A percentile compares a stretch with the other conserved stretches of the same genome.
These are phyloP conservation scores for Ispidina picta DNA, from an alignment of 2,797 vertebrate genomes.

Conservation along the genomic window DNA sequence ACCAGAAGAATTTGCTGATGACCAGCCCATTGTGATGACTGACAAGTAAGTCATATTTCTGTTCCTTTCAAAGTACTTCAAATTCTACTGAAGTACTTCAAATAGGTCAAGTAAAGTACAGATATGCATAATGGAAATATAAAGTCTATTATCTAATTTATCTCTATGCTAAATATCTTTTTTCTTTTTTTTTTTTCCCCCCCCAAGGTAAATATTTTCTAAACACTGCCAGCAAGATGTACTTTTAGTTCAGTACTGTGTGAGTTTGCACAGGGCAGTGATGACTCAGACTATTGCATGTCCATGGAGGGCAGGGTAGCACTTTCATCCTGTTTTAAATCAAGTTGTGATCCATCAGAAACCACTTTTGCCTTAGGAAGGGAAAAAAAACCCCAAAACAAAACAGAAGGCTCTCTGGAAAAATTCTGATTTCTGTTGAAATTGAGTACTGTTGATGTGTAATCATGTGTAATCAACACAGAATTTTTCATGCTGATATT, in stretches of 20 bases:
- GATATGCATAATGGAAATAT: background rate
- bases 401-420: background rate
- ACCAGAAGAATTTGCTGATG: constrained; percentile 97
- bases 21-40: constrained; percentile 94
- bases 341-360: background rate
- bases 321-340: background rate
- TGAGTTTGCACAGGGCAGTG: background rate
- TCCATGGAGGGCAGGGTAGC: background rate
- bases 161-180: background rate
- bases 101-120: background rate
- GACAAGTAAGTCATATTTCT: constrained; percentile 85
- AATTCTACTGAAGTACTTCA: background rate
- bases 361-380: background rate
- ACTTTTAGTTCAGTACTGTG: background rate
- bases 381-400: background rate
- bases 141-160: background rate
- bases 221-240: background rate
- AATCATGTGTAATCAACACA: background rate
- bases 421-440: background rate
- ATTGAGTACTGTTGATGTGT: background rate
- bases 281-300: background rate
- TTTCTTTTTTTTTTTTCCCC: background rate
- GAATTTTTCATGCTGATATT: background rate
- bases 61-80: background rate
- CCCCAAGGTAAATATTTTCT: background rate